These are phyloP conservation scores for Microplitis manilae DNA, from an alignment of 2,888 invertebrate genomes.

Conservation along the genomic window DNA sequence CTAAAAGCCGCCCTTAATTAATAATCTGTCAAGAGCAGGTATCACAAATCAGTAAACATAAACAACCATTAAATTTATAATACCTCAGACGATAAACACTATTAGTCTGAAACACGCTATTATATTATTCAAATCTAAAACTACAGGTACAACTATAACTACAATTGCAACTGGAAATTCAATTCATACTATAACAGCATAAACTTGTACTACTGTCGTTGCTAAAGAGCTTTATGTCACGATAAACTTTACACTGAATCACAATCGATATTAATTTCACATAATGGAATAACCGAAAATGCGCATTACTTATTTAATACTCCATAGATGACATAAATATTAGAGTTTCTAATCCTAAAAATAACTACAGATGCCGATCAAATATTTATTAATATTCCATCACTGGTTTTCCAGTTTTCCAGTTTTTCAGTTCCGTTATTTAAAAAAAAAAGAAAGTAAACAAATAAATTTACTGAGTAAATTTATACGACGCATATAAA, in stretches of 20 bases:
- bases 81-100: not conserved
- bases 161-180: not conserved
- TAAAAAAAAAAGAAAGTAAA: no score
- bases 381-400: no score
- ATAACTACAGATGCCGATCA: no score
- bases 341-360: no score
- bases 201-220: not conserved
- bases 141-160: not conserved
- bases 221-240: not conserved
- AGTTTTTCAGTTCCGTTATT: no score
- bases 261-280: not conserved
- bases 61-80: not conserved
- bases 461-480: no score
- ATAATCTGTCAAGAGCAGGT: not conserved
- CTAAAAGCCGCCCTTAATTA: not conserved
- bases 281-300: not conserved
- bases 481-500: no score
- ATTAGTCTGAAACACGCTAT: not conserved
- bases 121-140: not conserved
- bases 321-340: not conserved
- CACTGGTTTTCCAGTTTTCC: no score
- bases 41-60: not conserved
- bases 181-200: not conserved
- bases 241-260: slow-evolving; percentile 1
- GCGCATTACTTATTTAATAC: not conserved